These are phyloP conservation scores for Anastrepha obliqua DNA, from an alignment of 1,140 invertebrate genomes.

Conservation along the genomic window DNA sequence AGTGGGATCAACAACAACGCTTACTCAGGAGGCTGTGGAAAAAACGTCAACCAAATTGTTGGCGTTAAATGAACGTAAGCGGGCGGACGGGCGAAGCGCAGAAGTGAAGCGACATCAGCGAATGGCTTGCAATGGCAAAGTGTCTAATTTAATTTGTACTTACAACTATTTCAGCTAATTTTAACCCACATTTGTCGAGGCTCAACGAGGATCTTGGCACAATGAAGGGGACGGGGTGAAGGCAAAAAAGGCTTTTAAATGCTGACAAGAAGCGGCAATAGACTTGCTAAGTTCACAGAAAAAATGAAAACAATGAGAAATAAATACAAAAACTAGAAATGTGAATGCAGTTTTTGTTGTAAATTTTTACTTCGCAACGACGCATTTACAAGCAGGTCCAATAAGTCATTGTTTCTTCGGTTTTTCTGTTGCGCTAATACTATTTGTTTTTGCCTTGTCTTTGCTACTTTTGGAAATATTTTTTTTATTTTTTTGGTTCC, in stretches of 20 bases:
- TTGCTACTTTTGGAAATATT: no score
- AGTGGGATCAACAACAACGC: background rate
- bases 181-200: conserved; percentile 23
- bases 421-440: no score
- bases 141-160: conserved; percentile 52
- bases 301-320: no score
- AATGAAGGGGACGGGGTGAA: background rate
- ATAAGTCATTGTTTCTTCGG: no score
- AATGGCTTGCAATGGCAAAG: background rate
- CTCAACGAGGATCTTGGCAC: background rate
- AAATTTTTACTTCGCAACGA: no score
- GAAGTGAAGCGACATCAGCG: background rate
- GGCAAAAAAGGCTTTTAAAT: background rate
- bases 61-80: conserved; percentile 27
- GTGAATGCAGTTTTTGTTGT: no score
- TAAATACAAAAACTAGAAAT: no score
- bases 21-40: background rate
- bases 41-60: conserved; percentile 31
- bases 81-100: background rate
- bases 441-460: no score
- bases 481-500: no score
- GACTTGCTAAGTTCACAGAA: no score
- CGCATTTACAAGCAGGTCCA: no score
- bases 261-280: no score
- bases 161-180: conserved; percentile 48